A percentile compares a stretch with the other conserved stretches of the same genome.
Evolutionary conservation across 2,888 invertebrate species (phyloP).

Genomic region (Rotaria magnacalcarata): DNA sequence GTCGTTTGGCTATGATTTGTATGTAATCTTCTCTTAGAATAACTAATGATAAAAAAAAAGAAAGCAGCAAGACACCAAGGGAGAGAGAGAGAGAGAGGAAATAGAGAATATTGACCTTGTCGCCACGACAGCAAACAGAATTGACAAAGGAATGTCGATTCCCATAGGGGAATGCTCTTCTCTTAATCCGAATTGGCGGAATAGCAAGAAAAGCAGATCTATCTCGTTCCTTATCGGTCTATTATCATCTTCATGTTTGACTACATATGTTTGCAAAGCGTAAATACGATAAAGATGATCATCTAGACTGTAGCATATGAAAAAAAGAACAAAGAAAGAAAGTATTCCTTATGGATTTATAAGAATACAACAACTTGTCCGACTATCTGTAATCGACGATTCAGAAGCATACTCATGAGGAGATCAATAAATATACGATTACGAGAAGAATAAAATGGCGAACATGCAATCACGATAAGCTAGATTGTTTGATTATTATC

Average conservation of each 20-base stretch:
- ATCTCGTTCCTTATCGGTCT: neutral
- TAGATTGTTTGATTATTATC: neutral
- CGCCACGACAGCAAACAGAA: neutral
- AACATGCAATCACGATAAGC: neutral
- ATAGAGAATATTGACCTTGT: neutral
- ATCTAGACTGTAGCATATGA: neutral
- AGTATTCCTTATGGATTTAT: neutral
- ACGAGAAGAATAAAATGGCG: neutral
- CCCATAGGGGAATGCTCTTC: neutral
- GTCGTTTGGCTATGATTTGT: neutral
- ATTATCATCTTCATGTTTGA: neutral
- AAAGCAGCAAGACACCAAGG: neutral
- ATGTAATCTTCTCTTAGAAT: neutral
- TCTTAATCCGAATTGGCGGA: neutral
- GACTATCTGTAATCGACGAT: neutral
- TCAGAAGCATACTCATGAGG: neutral
- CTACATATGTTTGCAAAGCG: neutral
- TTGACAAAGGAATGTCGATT: neutral
- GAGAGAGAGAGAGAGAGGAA: neutral
- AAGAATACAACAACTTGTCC: neutral
- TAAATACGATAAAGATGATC: conserved; percentile 18
- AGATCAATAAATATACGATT: neutral
- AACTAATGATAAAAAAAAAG: neutral
- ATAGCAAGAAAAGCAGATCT: conserved; percentile 1
- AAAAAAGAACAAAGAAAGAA: neutral